phyloP scores from a whole-genome alignment of 2,797 vertebrate genomes.

The Alcedo quadribrachys region DNA sequence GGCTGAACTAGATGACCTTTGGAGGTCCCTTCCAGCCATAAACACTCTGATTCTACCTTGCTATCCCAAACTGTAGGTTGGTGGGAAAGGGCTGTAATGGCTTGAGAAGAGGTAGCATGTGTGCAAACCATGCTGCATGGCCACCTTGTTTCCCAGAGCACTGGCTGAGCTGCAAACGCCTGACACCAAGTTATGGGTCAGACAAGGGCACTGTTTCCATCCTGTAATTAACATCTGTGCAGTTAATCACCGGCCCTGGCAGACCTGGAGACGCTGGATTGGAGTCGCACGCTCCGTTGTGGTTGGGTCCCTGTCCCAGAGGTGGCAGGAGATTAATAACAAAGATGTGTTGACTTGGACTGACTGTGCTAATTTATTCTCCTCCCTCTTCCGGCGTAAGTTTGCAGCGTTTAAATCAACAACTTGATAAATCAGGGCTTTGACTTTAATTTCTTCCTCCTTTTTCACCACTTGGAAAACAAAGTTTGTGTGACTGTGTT shows the following conservation, averaged over 20 bases:
- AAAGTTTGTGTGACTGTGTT: not conserved
- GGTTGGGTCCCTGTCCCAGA: not conserved
- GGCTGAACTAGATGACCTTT: too few species aligned
- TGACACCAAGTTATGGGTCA: not conserved
- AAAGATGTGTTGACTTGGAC: not conserved
- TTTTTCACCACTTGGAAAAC: not conserved
- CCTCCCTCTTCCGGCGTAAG: not conserved
- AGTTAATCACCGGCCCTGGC: not conserved
- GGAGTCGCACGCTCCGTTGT: accelerated
- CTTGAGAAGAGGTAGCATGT: accelerated
- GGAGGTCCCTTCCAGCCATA: too few species aligned
- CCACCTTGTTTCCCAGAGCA: not conserved
- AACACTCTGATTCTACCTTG: too few species aligned
- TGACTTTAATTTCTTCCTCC: not conserved
- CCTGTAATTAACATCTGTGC: conserved; percentile 23
- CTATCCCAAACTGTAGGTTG: not conserved
- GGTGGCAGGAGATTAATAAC: not conserved
- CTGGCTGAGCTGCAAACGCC: not conserved
- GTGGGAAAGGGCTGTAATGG: not conserved
- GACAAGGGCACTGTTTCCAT: conserved; percentile 7
- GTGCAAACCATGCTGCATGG: accelerated
- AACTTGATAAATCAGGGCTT: not conserved
- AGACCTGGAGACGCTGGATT: not conserved
- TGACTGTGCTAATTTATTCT: not conserved
- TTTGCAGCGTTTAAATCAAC: not conserved